Conservation (phyloP, 2,888 invertebrate species). For the Lamproptera curius region DNA sequence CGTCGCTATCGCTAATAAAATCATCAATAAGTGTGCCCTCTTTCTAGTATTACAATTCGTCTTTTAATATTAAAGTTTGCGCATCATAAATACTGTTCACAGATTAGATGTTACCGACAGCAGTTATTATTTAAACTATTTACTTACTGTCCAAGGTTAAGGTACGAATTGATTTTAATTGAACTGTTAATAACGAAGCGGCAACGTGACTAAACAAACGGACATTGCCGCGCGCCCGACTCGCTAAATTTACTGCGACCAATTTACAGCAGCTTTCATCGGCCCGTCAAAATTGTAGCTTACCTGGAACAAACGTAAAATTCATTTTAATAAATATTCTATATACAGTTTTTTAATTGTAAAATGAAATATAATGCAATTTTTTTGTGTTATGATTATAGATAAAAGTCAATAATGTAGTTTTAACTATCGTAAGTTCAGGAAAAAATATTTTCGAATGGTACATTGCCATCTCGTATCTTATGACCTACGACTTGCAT, state of each 20-base stretch:
- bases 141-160: slow-evolving; percentile 52
- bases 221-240: slow-evolving; percentile 38
- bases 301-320: slow-evolving; percentile 67
- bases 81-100: too few species aligned
- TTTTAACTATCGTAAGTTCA: slow-evolving; percentile 47
- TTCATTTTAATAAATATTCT: slow-evolving; percentile 16
- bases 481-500: slow-evolving; percentile 50
- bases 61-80: too few species aligned
- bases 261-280: slow-evolving; percentile 34
- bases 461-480: slow-evolving; percentile 62
- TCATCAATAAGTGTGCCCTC: too few species aligned
- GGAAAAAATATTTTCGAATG: slow-evolving; percentile 62
- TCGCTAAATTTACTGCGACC: slow-evolving; percentile 48
- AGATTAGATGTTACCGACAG: too few species aligned
- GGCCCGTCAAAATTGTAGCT: slow-evolving; percentile 32
- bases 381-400: background rate
- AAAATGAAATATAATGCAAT: background rate
- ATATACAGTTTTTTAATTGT: too few species aligned
- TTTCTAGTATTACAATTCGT: too few species aligned
- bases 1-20: background rate
- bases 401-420: slow-evolving; percentile 32
- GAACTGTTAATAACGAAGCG: slow-evolving; percentile 57
- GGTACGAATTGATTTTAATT: slow-evolving; percentile 63
- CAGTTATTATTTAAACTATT: too few species aligned
- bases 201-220: slow-evolving; percentile 55